Evolutionary conservation across 2,113 vertebrate genomes (phyloP).

Genomic region (Tupaia tana): DNA sequence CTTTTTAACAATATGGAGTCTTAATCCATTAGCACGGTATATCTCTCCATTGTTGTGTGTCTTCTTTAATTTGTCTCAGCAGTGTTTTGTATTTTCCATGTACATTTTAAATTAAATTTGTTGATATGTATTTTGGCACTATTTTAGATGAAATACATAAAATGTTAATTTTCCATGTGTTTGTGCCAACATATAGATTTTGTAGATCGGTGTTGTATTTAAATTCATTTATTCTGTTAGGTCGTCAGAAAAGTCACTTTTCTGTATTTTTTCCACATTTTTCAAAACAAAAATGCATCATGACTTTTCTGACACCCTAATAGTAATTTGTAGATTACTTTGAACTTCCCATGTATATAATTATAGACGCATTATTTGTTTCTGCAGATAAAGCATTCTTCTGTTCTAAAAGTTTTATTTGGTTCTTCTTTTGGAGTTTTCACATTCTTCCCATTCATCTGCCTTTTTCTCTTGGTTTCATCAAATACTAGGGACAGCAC

Average conservation of each 20-base stretch:
- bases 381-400: slow-evolving; percentile 54
- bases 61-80: slow-evolving; percentile 42
- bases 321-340: background rate
- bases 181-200: slow-evolving; percentile 49
- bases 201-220: slow-evolving; percentile 28
- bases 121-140: slow-evolving; percentile 32
- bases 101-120: background rate
- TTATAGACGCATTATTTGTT: background rate
- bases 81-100: background rate
- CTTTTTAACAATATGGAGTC: background rate
- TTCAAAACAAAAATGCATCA: too few relatives aligned
- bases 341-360: background rate
- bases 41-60: background rate
- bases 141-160: background rate
- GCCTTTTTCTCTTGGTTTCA: background rate
- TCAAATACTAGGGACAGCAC: background rate
- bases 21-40: background rate
- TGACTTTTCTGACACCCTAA: too few relatives aligned
- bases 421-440: background rate
- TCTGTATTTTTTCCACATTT: too few relatives aligned
- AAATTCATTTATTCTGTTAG: background rate
- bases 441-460: background rate
- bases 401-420: background rate
- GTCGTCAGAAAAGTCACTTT: too few relatives aligned
- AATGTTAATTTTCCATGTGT: slow-evolving; percentile 19